Percentiles rank a stretch among this genome's conserved stretches.
Conservation (phyloP, 2,888 invertebrate species). For the Hylaea fasciaria region DNA sequence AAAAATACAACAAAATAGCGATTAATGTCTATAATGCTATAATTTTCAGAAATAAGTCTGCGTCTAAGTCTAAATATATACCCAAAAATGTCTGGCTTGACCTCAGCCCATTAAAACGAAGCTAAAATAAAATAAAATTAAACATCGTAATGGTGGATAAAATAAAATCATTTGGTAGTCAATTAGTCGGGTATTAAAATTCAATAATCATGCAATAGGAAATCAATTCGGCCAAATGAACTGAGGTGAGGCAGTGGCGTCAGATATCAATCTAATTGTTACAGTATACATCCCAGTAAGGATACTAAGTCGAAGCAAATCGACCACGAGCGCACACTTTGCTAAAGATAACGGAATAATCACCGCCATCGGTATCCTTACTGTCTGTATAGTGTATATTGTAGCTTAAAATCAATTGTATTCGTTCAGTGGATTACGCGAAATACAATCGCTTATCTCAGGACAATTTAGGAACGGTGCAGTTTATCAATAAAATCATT, state of each 20-base stretch:
- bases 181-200: slow-evolving; percentile 36
- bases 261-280: slow-evolving; percentile 42
- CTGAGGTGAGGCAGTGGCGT: slow-evolving; percentile 64
- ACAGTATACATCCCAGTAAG: slow-evolving; percentile 21
- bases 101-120: slow-evolving; percentile 67
- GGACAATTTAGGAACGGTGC: slow-evolving; percentile 77
- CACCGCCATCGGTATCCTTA: slow-evolving; percentile 11
- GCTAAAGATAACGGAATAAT: no score
- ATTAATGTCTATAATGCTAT: slow-evolving; percentile 39
- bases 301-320: slow-evolving; percentile 1
- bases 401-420: slow-evolving; percentile 45
- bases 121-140: slow-evolving; percentile 39
- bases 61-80: slow-evolving; percentile 63
- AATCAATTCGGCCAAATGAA: slow-evolving; percentile 59
- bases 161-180: slow-evolving; percentile 43
- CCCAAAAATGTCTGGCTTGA: slow-evolving; percentile 56
- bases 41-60: slow-evolving; percentile 58
- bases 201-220: slow-evolving; percentile 46
- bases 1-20: slow-evolving; percentile 55
- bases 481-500: slow-evolving; percentile 80
- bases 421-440: slow-evolving; percentile 74
- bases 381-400: slow-evolving; percentile 25
- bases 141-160: slow-evolving; percentile 41
- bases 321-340: neutral
- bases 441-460: slow-evolving; percentile 64